Evolutionary conservation across 1,140 invertebrate genomes (phyloP).

Genomic region (Eriosoma lanigerum): DNA sequence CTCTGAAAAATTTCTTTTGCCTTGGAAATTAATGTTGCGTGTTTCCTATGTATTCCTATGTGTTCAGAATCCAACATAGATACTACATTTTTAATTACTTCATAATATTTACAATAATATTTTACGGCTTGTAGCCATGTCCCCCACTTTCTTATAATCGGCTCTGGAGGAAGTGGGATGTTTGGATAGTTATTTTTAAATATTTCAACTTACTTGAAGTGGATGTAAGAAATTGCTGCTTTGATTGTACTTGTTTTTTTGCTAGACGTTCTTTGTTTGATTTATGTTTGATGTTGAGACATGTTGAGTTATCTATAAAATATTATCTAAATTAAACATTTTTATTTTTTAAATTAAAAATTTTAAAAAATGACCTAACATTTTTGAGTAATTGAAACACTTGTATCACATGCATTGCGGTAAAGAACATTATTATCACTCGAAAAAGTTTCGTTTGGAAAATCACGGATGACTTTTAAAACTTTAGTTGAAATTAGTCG

Average conservation of each 20-base stretch:
- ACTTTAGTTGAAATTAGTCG: constrained; percentile 4
- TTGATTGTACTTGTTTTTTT: constrained; percentile 16
- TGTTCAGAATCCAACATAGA: background rate
- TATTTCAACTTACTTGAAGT: constrained; percentile 9
- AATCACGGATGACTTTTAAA: background rate
- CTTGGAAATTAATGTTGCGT: background rate
- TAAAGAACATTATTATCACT: constrained; percentile 17
- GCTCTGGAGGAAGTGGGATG: constrained; percentile 41
- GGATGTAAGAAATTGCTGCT: background rate
- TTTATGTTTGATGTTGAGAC: background rate
- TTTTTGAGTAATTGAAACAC: too few relatives aligned
- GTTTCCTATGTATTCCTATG: too few relatives aligned
- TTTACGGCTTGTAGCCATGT: constrained; percentile 28
- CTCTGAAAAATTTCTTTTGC: background rate
- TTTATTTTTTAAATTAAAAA: too few relatives aligned
- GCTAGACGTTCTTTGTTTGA: background rate
- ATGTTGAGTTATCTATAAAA: constrained; percentile 5
- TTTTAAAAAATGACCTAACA: background rate
- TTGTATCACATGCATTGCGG: constrained; percentile 4
- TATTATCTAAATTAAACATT: background rate
- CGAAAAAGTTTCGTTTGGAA: constrained; percentile 10
- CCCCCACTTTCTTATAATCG: constrained; percentile 39
- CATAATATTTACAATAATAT: background rate
- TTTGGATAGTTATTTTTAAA: constrained; percentile 10
- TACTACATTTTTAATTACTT: background rate